phyloP scores from a whole-genome alignment of 2,113 vertebrate species.

The Neodon shergylaensis region DNA sequence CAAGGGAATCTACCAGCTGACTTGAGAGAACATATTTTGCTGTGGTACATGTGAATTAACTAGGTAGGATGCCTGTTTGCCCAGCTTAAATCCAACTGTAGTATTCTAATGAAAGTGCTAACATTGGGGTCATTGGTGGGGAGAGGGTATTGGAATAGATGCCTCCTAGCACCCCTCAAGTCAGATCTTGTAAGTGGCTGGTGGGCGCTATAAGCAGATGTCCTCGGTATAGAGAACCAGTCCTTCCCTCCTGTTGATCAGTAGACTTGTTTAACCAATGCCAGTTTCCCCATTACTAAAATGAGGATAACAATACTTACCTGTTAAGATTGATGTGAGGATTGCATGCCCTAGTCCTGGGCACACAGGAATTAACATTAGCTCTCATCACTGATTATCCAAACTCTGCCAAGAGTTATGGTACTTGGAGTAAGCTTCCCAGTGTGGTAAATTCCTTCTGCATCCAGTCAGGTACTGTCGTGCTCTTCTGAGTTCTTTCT shows the following conservation, averaged over 20 bases:
- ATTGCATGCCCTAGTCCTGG: neutral
- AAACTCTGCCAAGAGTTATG: constrained; percentile 1
- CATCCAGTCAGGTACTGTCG: neutral
- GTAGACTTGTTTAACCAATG: neutral
- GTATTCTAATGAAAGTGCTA: neutral
- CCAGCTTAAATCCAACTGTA: neutral
- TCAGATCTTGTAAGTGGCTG: neutral
- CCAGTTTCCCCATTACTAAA: constrained; percentile 29
- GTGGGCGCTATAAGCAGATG: neutral
- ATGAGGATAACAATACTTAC: neutral
- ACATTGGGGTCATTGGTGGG: neutral
- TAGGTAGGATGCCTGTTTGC: neutral
- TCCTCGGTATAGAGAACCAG: neutral
- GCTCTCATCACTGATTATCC: neutral
- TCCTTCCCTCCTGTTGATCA: neutral
- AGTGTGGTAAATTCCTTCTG: neutral
- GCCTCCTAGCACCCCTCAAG: neutral
- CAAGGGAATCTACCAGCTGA: neutral
- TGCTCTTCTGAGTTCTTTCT: constrained; percentile 40
- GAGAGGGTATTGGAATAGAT: neutral
- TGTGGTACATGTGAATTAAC: neutral
- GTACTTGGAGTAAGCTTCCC: constrained; percentile 21
- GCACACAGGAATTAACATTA: constrained; percentile 24
- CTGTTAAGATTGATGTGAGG: neutral
- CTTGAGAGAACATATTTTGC: constrained; percentile 22